A percentile compares a stretch with the other conserved stretches of the same genome.
phyloP scores from a whole-genome alignment of 2,888 invertebrate genomes.

The Heliconius ethilla region DNA sequence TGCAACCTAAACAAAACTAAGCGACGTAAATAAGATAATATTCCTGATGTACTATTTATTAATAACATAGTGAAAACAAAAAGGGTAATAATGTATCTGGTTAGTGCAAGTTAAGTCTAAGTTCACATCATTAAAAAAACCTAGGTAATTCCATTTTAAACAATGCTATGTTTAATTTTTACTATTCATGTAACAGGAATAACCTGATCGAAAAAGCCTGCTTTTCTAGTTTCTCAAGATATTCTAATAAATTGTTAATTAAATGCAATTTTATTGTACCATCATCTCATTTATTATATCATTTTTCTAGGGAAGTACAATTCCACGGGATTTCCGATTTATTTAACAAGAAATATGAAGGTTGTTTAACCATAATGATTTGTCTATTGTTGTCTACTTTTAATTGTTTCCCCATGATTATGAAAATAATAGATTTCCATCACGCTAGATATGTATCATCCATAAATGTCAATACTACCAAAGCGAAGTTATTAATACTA shows the following conservation, averaged over 20 bases:
- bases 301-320: constrained; percentile 71
- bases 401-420: constrained; percentile 66
- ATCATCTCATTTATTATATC: constrained; percentile 53
- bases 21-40: constrained; percentile 37
- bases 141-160: constrained; percentile 53
- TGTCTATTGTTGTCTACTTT: constrained; percentile 66
- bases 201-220: constrained; percentile 65
- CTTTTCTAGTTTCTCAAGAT: constrained; percentile 72
- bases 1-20: constrained; percentile 36
- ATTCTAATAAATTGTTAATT: constrained; percentile 60
- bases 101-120: neutral
- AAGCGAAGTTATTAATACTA: neutral
- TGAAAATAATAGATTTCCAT: constrained; percentile 56
- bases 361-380: constrained; percentile 52
- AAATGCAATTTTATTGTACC: constrained; percentile 65
- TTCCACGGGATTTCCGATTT: constrained; percentile 76
- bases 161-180: constrained; percentile 55
- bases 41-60: constrained; percentile 4
- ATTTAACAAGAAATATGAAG: constrained; percentile 56
- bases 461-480: constrained; percentile 35
- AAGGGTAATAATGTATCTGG: neutral
- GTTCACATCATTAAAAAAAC: constrained; percentile 23
- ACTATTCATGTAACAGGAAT: constrained; percentile 67
- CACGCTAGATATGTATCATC: constrained; percentile 53
- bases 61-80: constrained; percentile 2